Base-by-base conservation (phyloP, 2,797 vertebrate genomes). In the Phataginus tricuspis region DNA sequence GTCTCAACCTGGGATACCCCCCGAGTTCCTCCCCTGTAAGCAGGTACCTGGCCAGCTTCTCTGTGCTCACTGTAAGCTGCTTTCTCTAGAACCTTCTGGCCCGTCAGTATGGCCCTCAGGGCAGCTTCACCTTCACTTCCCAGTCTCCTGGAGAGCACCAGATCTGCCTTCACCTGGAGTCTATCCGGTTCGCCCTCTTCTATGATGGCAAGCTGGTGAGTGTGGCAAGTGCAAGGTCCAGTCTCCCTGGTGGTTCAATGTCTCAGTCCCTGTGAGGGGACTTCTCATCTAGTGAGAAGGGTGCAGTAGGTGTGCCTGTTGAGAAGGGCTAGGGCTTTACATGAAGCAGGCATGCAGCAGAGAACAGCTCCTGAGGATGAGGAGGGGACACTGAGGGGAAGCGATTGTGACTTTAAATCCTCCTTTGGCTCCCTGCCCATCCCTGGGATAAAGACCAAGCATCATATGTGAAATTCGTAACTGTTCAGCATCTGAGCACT, bases 111-210 rank as follows among this genome's bases (percentile, higher is more conserved):
- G 77, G 92, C 51, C 69, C 92, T 83, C 69, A 23, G 86, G 78
- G 92, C 39, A 89, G 69, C 69, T 94, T 94, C 78, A 83, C 69
- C 68, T 83, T 83, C 69, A 89, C 92, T 39, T 94, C 86, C n/a
- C 78, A 75, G 92, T 75, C 78, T 7, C 86, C 86, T 1, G 69
- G 92, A 75, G 86, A 94, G 51, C 86, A 89, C n/a, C 69, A 84
- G 78, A 82, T 93, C 75, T 93, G 92, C 37, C 92, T 93, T 53
- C 57, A 93, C 66, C 55, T 88, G 5, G 23, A 80, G 15, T 88
- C 92, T 45, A 72, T 37, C 66, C 29, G 21, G 34, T 88, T 88
- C 42, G 14, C 92, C 34, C 85, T 80, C 57, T 87, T 71, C 91
- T 71, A 53, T 42, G 85, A 64, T 18, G 66, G 92, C 66, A 93